phyloP scores from a whole-genome alignment of 2,888 invertebrate genomes.

The Acleris laterana region DNA sequence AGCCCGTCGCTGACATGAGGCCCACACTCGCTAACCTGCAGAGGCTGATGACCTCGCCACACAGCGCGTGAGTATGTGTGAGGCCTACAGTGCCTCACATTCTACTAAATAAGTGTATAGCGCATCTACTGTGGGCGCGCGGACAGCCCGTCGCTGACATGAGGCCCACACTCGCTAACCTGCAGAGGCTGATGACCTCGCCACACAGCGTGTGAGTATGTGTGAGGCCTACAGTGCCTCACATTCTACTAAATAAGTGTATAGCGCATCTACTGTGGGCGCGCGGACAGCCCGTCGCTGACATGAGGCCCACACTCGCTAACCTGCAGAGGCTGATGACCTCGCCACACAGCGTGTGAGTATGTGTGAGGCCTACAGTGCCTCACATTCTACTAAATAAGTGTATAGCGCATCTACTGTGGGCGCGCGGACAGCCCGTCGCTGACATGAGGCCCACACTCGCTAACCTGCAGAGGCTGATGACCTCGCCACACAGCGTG shows the following conservation, averaged over 20 bases:
- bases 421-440: conserved; percentile 88
- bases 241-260: no score
- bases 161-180: conserved; percentile 90
- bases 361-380: no score
- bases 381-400: no score
- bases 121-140: conserved; percentile 73
- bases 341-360: conserved; percentile 43
- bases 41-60: conserved; percentile 74
- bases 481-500: conserved; percentile 52
- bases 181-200: conserved; percentile 83
- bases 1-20: conserved; percentile 89
- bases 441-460: conserved; percentile 90
- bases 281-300: conserved; percentile 88
- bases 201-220: conserved; percentile 39
- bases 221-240: no score
- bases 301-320: conserved; percentile 90
- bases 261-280: conserved; percentile 60
- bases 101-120: no score
- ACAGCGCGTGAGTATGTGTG: no score
- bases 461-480: conserved; percentile 87
- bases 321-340: conserved; percentile 87
- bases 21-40: conserved; percentile 91
- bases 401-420: no score
- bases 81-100: no score
- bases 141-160: conserved; percentile 90